phyloP scores from a whole-genome alignment of 1,140 invertebrate species.

The Brachionus asplanchnoidis region DNA sequence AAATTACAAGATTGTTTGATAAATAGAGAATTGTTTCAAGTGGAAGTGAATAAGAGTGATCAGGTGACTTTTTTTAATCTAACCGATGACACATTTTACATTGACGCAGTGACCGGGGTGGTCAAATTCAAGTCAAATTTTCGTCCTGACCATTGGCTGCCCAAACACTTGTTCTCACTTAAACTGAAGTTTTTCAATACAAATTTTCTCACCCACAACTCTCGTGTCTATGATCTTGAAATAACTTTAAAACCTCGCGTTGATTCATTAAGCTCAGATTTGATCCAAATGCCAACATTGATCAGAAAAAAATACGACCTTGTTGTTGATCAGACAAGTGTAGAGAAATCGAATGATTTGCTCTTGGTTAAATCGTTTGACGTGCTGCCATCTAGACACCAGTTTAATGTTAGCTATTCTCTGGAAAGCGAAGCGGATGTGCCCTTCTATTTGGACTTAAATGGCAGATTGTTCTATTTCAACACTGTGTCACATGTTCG shows the following conservation, averaged over 20 bases:
- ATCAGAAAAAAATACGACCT: background rate
- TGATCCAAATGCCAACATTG: background rate
- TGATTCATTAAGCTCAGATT: background rate
- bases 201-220: background rate
- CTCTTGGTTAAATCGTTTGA: background rate
- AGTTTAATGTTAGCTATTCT: conserved; percentile 5
- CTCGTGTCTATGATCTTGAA: background rate
- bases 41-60: background rate
- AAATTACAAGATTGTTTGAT: background rate
- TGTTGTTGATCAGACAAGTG: background rate
- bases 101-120: background rate
- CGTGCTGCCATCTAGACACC: background rate
- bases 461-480: background rate
- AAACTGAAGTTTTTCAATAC: background rate
- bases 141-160: background rate
- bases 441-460: background rate
- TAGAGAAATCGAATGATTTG: background rate
- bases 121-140: background rate
- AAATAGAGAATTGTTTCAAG: background rate
- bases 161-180: background rate
- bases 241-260: background rate
- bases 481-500: background rate
- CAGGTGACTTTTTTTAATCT: background rate
- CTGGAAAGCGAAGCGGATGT: background rate
- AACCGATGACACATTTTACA: background rate